Base-by-base conservation (phyloP, 2,888 invertebrate genomes). In the Erynnis tages region DNA sequence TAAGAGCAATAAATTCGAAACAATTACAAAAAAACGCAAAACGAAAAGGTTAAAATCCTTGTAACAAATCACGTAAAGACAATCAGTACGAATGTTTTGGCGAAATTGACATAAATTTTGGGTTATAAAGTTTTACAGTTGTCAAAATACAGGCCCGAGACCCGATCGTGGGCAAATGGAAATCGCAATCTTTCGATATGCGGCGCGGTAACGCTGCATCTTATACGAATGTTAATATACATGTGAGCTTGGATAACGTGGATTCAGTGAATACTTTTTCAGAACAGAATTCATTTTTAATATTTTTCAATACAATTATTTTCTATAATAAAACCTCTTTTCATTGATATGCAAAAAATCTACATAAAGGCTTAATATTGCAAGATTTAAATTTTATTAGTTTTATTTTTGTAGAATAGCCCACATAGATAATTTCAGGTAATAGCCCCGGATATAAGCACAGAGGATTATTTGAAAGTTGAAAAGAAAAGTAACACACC, bases 111-210 rank as follows among this genome's bases (percentile, higher is more conserved):
- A 67, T 69, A 79, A 84, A 83, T 82, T 72, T 62, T 56, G 68
- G 77, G 81, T 81, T 69, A 80, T 84, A 84, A 84, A 82, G 79
- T 71, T 84, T 82, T 81, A 84, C 77, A 77, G 71, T 74, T 59
- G 65, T 59, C 65, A 66, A 65, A 69, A 61, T 59, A 62, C 56
- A 56, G 58, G 54, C 52, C 38, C 56, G 44, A 44, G 50, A 19
- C 21, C 46, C 44, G 46, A 52, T 49, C 57, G 25, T 48, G 54
- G 48, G 47, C 37, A 58, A 61, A 59, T 56, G 56, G 54, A 54
- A 54, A 54, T 54, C 11, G 53, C 58, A 54, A 60, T 57, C 52
- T 54, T 53, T 55, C 53, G 55, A 52, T 50, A 44, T 13, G 54
- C 25, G 52, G 52, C 38, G 48, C 58, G n/a, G n/a, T n/a, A n/a